Conservation (phyloP, 2,113 vertebrate genomes). For the Ammodytes dubius region DNA sequence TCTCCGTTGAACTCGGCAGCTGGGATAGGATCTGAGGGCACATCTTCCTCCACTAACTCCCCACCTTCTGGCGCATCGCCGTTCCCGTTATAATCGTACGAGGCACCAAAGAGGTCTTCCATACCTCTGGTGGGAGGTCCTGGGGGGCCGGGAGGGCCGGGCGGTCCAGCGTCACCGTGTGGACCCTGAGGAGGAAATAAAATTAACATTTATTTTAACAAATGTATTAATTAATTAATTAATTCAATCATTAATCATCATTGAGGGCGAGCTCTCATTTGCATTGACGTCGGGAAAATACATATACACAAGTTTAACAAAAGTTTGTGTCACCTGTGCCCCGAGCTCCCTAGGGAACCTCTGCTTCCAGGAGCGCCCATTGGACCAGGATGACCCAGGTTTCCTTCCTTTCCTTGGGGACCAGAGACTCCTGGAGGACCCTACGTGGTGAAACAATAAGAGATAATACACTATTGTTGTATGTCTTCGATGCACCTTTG, state of each 20-base stretch:
- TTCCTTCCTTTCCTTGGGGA: conserved; percentile 95
- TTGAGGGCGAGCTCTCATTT: not conserved
- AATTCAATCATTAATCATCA: no score
- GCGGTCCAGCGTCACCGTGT: conserved; percentile 91
- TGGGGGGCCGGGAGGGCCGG: conserved; percentile 92
- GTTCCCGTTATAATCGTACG: conserved; percentile 84
- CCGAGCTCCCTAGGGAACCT: conserved; percentile 91
- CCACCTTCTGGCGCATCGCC: conserved; percentile 12
- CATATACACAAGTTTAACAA: not conserved
- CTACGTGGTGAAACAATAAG: conserved; percentile 69
- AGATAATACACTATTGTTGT: not conserved
- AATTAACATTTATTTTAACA: not conserved
- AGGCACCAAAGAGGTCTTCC: conserved; percentile 89
- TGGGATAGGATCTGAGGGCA: conserved; percentile 80
- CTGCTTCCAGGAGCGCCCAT: conserved; percentile 93
- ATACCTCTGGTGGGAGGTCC: conserved; percentile 90
- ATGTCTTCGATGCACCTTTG: not conserved
- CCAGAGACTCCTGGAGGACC: conserved; percentile 94
- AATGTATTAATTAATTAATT: no score
- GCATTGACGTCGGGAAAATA: not conserved
- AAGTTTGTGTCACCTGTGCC: conserved; percentile 86
- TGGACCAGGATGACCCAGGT: conserved; percentile 89
- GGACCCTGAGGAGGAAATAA: conserved; percentile 84
- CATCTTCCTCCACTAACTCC: conserved; percentile 43
- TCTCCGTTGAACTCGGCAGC: conserved; percentile 92